A percentile compares a stretch with the other conserved stretches of the same genome.
phyloP scores from a whole-genome alignment of 2,797 vertebrate genomes.

The Heliangelus exortis region DNA sequence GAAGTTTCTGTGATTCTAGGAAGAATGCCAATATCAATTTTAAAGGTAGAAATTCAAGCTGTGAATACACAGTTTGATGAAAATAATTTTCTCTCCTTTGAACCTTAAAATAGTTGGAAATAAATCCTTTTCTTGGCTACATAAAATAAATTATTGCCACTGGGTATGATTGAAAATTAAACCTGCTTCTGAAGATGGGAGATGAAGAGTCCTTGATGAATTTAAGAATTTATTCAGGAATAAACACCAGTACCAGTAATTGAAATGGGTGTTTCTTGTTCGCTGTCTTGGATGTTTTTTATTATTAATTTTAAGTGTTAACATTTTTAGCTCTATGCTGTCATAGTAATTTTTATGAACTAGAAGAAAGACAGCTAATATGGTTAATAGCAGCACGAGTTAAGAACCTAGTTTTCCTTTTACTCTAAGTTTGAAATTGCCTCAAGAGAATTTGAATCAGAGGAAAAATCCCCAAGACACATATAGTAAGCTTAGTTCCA shows the following conservation, averaged over 20 bases:
- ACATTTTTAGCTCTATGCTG: background rate
- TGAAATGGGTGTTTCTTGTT: background rate
- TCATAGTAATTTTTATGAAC: background rate
- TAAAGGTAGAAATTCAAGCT: background rate
- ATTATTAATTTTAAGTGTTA: background rate
- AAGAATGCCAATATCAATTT: slow-evolving; percentile 1
- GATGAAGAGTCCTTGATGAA: background rate
- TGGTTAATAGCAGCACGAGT: background rate
- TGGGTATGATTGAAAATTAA: slow-evolving; percentile 2
- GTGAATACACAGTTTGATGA: background rate
- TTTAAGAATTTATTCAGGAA: background rate
- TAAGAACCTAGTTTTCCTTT: background rate
- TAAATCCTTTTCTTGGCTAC: background rate
- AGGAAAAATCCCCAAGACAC: background rate
- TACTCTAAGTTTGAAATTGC: background rate
- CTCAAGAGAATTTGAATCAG: background rate
- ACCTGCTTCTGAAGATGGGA: background rate
- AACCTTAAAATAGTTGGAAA: slow-evolving; percentile 9
- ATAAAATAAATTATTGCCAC: background rate
- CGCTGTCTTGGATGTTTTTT: background rate
- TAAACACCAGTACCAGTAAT: background rate
- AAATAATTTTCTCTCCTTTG: background rate
- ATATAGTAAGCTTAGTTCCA: background rate
- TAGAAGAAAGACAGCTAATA: background rate
- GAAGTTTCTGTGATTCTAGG: background rate